Evolutionary conservation across 2,888 invertebrate genomes (phyloP).

Genomic region (Bhutanitis thaidina): DNA sequence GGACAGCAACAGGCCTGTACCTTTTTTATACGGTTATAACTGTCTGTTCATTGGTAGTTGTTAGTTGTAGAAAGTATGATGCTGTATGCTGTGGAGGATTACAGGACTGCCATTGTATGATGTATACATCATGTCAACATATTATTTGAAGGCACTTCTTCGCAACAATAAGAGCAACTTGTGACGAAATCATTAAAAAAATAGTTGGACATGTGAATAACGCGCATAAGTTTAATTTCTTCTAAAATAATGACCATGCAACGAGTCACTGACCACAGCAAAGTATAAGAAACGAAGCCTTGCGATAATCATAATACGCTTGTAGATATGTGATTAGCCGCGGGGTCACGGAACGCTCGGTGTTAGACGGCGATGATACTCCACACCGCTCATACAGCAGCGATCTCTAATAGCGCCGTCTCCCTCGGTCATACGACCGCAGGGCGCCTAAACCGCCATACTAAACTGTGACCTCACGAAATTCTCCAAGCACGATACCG

Average conservation of each 20-base stretch:
- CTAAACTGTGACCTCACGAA: conserved; percentile 80
- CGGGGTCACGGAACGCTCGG: conserved; percentile 76
- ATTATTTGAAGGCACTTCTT: too few relatives aligned
- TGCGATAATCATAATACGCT: conserved; percentile 77
- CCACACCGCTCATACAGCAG: conserved; percentile 40
- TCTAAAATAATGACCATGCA: conserved; percentile 27
- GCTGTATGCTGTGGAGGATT: too few relatives aligned
- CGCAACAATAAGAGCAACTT: too few relatives aligned
- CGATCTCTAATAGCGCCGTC: conserved; percentile 39
- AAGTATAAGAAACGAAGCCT: conserved; percentile 67
- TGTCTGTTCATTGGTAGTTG: too few relatives aligned
- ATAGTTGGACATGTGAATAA: too few relatives aligned
- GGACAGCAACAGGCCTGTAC: too few relatives aligned
- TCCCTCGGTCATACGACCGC: conserved; percentile 62
- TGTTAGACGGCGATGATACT: conserved; percentile 63
- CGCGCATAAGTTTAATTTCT: background rate
- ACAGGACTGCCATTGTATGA: too few relatives aligned
- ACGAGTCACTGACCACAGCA: conserved; percentile 70
- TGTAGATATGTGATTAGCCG: conserved; percentile 78
- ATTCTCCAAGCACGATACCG: conserved; percentile 70
- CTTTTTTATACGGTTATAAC: too few relatives aligned
- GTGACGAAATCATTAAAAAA: too few relatives aligned
- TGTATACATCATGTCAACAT: too few relatives aligned
- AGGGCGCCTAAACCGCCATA: conserved; percentile 77
- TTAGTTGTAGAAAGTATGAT: too few relatives aligned